Base-by-base conservation (phyloP, 2,888 invertebrate genomes). In the Drosophila pegasa region DNA sequence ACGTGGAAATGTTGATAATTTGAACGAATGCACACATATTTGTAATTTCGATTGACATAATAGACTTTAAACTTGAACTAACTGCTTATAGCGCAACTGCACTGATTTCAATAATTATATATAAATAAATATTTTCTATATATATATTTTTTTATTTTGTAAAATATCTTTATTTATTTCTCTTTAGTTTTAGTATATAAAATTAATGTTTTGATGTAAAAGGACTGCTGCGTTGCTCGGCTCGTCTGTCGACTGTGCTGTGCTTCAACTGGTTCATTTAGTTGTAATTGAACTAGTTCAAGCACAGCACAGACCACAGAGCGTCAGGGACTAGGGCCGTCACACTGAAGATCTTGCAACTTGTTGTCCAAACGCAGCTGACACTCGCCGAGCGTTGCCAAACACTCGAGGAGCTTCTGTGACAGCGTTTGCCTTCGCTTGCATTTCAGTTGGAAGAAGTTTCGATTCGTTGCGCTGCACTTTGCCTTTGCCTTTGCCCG, bases 381-480 rank as follows among this genome's bases (percentile, higher is more conserved):
- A 25, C 83, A 81, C 22, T 83, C 40, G n/a, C 27, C 3, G 2
- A 81, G 66, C 22, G 0, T 35, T 45, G n/a, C n/a, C n/a, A n/a
- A 66, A 31, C 66, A 73, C 2, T 48, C 22, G 0, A 54, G 3
- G 9, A 86, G 37, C 8, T 74, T 41, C 2, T 45, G 8, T 1
- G 52, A 60, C 50, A 74, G 22, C 2, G 37, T n/a, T 35, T 14
- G 22, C 3, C 9, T 16, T 3, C 6, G 1, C 1, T 3, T 29
- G 3, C 27, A 8, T 7, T 27, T 45, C 5, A 9, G 2, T 29
- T 14, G 1, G 0, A 4, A 18, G 12, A 25, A 6, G 43, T 12
- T 31, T 12, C 0, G 27, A 16, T 16, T 1, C 16, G 7, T 10
- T 45, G 8, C 18, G 18, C 7, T 14, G 9, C 16, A 20, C 10